These are phyloP conservation scores for Fukomys damarensis DNA, from an alignment of 2,113 vertebrate species.

Conservation along the genomic window DNA sequence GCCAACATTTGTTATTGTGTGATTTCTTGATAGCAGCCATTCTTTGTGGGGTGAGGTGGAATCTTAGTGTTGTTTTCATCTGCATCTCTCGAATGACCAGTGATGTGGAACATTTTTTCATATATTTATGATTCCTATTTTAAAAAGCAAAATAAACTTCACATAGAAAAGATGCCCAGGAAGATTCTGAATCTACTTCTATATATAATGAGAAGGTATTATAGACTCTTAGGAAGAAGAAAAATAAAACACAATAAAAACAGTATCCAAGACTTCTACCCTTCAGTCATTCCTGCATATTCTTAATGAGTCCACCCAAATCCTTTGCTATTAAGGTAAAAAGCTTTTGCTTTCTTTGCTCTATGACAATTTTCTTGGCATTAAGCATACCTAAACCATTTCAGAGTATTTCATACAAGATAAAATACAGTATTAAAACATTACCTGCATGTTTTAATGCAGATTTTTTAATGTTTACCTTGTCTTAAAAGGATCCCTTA, in stretches of 20 bases:
- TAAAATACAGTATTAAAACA: neutral
- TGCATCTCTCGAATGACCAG: no score
- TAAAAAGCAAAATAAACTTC: neutral
- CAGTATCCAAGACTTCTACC: neutral
- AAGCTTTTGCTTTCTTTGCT: neutral
- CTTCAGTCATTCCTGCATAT: neutral
- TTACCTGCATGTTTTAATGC: neutral
- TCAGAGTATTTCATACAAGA: conserved; percentile 7
- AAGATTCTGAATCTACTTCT: neutral
- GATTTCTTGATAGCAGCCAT: no score
- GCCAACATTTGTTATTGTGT: no score
- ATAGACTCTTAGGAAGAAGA: neutral
- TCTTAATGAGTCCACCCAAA: neutral
- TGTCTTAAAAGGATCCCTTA: neutral
- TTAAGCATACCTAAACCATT: neutral
- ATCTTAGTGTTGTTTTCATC: no score
- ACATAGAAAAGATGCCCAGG: neutral
- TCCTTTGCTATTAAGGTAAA: neutral
- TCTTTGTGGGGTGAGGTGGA: no score
- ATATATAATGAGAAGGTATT: neutral
- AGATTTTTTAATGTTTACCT: neutral
- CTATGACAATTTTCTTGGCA: neutral
- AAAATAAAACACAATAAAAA: neutral
- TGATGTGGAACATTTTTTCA: no score
- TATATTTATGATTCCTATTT: neutral